Evolutionary conservation across 2,797 vertebrate genomes (phyloP).

Genomic region (Myiotriccus ornatus): DNA sequence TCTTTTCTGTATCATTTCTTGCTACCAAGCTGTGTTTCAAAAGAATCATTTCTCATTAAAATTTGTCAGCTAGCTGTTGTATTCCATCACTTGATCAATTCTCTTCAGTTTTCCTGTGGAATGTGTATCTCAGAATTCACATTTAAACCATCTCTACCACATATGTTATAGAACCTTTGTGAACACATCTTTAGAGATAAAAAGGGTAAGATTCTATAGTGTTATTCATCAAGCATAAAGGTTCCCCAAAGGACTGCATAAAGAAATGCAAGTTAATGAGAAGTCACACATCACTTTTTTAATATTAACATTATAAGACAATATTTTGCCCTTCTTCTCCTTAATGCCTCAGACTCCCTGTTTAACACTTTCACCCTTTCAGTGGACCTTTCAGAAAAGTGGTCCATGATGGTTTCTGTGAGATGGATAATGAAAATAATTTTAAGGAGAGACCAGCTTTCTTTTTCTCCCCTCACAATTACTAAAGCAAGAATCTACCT

Average conservation of each 20-base stretch:
- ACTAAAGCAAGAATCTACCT: neutral
- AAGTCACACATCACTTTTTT: neutral
- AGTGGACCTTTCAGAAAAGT: neutral
- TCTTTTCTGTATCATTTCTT: neutral
- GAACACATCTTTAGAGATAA: neutral
- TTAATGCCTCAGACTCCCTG: neutral
- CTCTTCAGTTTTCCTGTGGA: neutral
- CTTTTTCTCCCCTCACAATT: neutral
- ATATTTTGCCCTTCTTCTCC: neutral
- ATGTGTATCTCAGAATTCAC: neutral
- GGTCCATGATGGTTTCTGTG: neutral
- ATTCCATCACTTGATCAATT: neutral
- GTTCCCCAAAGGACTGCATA: neutral
- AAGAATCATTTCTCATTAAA: neutral
- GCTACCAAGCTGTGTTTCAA: neutral
- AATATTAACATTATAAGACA: neutral
- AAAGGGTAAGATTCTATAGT: neutral
- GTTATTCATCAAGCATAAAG: neutral
- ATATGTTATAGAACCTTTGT: neutral
- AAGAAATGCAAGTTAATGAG: neutral
- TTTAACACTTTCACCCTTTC: neutral
- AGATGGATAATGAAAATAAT: neutral
- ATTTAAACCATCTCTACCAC: neutral
- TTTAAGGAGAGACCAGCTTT: neutral
- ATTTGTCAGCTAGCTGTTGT: neutral